Evolutionary conservation across 2,113 vertebrate genomes (phyloP), one percentile per base, ranked within the genome.

Genomic region (Trachemys scripta): DNA sequence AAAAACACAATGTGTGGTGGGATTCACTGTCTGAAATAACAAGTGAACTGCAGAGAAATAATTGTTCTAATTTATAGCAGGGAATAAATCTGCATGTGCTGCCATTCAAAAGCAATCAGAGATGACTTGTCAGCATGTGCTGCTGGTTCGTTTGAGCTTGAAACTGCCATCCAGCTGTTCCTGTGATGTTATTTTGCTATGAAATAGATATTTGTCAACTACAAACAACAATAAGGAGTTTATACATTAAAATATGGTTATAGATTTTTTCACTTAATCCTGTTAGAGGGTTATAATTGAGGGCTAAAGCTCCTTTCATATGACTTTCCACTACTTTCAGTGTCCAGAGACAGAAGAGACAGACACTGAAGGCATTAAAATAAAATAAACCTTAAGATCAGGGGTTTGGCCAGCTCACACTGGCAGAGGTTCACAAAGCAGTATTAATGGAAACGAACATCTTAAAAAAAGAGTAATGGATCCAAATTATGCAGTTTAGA

Each of bases 51-150:
- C 80, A 95, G 96, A 98, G 98, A 98, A 98, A 98, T 98, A 97
- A 97, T 98, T 98, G 96, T 98, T 96, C 97, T 98, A 96, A 98
- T 98, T 98, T 98, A 98, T 97, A 94, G 90, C 72, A 89, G 91
- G 90, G 93, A 97, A 93, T 98, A 96, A 96, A 98, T 98, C 97
- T 97, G 94, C 94, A 89, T 98, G 97, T 97, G 97, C 96, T 98
- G 97, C 97, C 96, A 90, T 98, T 98, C 97, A 93, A 93, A 98
- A 96, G 97, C 97, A 97, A 95, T 98, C 96, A 96, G 90, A 96
- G 92, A 96, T 97, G 96, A 97, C 97, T 98, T 97, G 96, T 95
- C 98, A 98, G 97, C 97, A 90, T 98, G 97, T 91, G 95, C 95
- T 3, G 9, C 85, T 96, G 96, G 95, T 96, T 97, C 95, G 95